Conservation (phyloP, 2,113 vertebrate species). For the Verasper variegatus region DNA sequence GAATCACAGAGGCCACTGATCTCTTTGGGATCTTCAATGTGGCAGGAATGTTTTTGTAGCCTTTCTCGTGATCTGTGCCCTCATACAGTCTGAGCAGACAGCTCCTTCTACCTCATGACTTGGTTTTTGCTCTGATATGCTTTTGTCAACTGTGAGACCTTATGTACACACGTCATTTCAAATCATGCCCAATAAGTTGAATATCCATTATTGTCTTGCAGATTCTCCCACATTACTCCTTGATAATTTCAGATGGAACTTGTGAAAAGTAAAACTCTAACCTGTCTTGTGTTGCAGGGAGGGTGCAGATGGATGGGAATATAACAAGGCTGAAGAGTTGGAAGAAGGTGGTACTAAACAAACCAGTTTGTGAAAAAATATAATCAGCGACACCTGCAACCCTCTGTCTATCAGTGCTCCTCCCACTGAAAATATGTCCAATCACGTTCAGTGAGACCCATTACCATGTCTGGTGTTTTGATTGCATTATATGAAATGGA, state of each 20-base stretch:
- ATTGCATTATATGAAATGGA: neutral
- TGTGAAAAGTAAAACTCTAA: neutral
- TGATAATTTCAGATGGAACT: neutral
- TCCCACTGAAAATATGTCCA: neutral
- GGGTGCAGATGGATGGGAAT: neutral
- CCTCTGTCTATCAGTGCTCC: neutral
- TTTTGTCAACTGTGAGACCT: too few relatives aligned
- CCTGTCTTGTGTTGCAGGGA: constrained; percentile 26
- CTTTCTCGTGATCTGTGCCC: too few relatives aligned
- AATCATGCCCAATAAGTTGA: too few relatives aligned
- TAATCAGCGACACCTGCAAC: neutral
- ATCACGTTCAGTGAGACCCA: neutral
- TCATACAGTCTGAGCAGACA: too few relatives aligned
- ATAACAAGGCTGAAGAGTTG: neutral
- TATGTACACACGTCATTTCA: too few relatives aligned
- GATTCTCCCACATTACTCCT: neutral
- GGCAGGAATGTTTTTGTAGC: neutral
- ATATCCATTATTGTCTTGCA: neutral
- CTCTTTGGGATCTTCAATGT: too few relatives aligned
- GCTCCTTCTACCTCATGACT: too few relatives aligned
- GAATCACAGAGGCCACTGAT: too few relatives aligned
- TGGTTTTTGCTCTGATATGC: too few relatives aligned
- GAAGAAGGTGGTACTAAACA: neutral
- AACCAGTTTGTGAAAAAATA: constrained; percentile 24
- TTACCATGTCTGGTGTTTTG: neutral